Conservation (phyloP, 2,113 vertebrate species). For the Oreochromis aureus region DNA sequence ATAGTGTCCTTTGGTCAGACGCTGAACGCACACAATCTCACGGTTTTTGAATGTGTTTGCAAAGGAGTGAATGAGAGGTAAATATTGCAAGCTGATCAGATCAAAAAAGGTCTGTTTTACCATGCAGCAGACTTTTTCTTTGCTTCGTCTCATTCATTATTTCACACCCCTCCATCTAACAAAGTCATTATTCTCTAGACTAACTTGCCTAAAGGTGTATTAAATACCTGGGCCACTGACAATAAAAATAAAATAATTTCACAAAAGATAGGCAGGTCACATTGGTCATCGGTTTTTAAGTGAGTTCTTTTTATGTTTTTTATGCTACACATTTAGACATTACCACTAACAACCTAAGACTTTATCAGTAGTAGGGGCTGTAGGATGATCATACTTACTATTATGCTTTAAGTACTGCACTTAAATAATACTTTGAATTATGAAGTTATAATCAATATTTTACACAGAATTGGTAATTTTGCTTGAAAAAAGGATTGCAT, state of each 20-base stretch:
- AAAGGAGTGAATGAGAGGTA: background rate
- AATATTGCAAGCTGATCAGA: background rate
- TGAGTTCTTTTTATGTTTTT: background rate
- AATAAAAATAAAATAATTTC: background rate
- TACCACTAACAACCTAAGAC: background rate
- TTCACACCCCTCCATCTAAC: background rate
- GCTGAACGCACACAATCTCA: background rate
- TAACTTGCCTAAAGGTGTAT: background rate
- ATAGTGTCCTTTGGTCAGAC: background rate
- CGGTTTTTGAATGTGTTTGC: background rate
- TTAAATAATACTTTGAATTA: background rate
- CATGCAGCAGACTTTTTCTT: background rate
- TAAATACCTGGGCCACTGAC: background rate
- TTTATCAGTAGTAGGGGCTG: fast-evolving
- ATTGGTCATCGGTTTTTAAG: background rate
- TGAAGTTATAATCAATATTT: background rate
- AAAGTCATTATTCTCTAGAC: background rate
- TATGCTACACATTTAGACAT: background rate
- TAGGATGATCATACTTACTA: fast-evolving
- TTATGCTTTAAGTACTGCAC: background rate
- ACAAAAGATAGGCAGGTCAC: background rate
- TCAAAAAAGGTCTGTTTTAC: background rate
- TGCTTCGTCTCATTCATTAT: background rate
- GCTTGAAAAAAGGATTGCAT: background rate
- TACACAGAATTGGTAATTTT: background rate